Conservation (phyloP, 2,888 invertebrate genomes). For the Cheilosia vulpina region DNA sequence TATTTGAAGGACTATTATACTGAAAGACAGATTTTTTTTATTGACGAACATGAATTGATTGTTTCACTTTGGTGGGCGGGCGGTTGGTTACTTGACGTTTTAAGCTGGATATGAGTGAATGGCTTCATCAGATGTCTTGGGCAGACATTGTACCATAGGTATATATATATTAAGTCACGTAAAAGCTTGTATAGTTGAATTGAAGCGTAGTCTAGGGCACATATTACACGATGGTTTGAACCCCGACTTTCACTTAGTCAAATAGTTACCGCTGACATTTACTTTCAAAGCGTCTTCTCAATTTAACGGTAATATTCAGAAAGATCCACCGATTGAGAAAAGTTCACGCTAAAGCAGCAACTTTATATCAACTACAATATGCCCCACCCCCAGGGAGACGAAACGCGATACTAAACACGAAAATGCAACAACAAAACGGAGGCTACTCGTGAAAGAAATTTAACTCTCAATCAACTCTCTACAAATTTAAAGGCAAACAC, state of each 20-base stretch:
- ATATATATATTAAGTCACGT: too few relatives aligned
- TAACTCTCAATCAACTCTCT: constrained; percentile 61
- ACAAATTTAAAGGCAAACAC: constrained; percentile 72
- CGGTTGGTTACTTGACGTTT: constrained; percentile 4
- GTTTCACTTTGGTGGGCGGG: constrained; percentile 4
- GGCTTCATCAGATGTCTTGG: background rate
- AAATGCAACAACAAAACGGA: constrained; percentile 28
- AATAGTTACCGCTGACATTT: background rate
- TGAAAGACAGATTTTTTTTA: constrained; percentile 45
- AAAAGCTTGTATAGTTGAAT: too few relatives aligned
- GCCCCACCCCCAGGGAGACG: background rate
- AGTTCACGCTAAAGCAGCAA: constrained; percentile 41
- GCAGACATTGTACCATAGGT: too few relatives aligned
- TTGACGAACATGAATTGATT: constrained; percentile 55
- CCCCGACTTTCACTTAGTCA: too few relatives aligned
- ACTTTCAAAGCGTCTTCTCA: constrained; percentile 51
- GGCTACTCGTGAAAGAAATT: constrained; percentile 34
- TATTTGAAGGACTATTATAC: constrained; percentile 48
- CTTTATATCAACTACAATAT: constrained; percentile 39
- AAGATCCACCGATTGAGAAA: constrained; percentile 34
- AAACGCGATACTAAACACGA: constrained; percentile 4
- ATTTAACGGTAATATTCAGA: constrained; percentile 58
- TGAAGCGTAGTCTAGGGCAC: too few relatives aligned
- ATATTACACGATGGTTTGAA: too few relatives aligned
- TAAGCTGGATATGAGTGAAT: constrained; percentile 1